Conservation (phyloP, 2,797 vertebrate species). For the Luscinia luscinia region DNA sequence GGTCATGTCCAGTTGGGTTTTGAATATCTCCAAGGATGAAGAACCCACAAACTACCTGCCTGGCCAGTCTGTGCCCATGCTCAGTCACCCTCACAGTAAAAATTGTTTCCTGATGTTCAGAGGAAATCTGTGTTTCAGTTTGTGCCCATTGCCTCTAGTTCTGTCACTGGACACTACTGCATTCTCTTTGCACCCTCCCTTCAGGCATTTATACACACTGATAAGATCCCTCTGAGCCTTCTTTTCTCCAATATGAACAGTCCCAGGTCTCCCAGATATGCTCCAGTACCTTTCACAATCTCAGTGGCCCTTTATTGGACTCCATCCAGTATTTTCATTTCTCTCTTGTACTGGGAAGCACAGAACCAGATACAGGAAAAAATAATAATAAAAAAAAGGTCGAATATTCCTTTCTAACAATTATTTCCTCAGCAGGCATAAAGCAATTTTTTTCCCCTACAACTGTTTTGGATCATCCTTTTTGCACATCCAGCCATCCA, state of each 20-base stretch:
- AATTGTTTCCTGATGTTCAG: neutral
- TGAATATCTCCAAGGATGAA: neutral
- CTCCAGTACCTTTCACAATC: neutral
- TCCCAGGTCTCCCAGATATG: neutral
- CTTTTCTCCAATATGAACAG: neutral
- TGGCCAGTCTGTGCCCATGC: neutral
- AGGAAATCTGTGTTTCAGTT: neutral
- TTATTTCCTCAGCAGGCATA: neutral
- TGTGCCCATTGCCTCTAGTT: neutral
- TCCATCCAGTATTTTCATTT: neutral
- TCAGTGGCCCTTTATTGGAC: neutral
- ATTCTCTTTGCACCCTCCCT: neutral
- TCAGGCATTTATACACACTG: neutral
- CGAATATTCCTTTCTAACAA: neutral
- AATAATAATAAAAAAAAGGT: neutral
- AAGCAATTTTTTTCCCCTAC: rapidly evolving
- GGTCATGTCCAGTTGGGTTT: neutral
- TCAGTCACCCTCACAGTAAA: neutral
- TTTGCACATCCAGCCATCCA: neutral
- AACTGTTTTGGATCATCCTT: neutral
- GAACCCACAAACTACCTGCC: neutral
- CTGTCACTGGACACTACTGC: neutral
- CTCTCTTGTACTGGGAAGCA: neutral
- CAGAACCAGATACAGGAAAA: neutral
- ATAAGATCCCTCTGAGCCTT: neutral